Conservation (phyloP, 2,113 vertebrate species). For the Dolichallabes microphthalmus region DNA sequence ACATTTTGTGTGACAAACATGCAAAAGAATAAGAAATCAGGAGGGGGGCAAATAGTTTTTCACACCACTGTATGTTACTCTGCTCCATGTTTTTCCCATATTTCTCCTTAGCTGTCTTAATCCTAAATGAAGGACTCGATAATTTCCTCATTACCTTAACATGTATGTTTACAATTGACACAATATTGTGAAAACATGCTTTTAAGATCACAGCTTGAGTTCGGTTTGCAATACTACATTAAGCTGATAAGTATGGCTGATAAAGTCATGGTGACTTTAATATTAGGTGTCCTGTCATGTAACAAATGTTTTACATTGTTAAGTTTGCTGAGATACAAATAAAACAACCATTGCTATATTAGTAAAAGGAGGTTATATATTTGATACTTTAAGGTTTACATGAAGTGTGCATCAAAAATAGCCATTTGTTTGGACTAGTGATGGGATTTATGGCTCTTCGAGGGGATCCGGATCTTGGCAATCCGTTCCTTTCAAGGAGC, state of each 20-base stretch:
- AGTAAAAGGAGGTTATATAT: background rate
- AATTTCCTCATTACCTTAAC: background rate
- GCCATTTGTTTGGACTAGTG: too few species aligned
- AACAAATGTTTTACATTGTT: background rate
- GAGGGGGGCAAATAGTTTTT: too few species aligned
- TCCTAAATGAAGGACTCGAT: background rate
- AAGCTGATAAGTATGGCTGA: background rate
- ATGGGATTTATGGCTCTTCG: too few species aligned
- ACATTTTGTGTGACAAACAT: too few species aligned
- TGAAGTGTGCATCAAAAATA: background rate
- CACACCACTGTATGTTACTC: too few species aligned
- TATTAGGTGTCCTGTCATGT: background rate
- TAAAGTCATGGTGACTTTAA: background rate
- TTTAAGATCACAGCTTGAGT: background rate
- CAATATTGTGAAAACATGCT: background rate
- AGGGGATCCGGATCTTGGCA: too few species aligned
- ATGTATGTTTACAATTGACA: background rate
- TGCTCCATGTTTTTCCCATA: too few species aligned
- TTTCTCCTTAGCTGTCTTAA: too few species aligned
- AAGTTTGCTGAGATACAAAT: background rate
- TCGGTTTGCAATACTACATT: background rate
- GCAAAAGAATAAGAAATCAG: too few species aligned
- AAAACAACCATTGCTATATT: background rate
- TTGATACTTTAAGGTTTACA: background rate
- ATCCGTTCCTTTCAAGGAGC: too few species aligned